Evolutionary conservation across 2,113 vertebrate genomes (phyloP), one percentile per base, ranked within the genome.

Genomic region (Trichomycterus rosablanca): DNA sequence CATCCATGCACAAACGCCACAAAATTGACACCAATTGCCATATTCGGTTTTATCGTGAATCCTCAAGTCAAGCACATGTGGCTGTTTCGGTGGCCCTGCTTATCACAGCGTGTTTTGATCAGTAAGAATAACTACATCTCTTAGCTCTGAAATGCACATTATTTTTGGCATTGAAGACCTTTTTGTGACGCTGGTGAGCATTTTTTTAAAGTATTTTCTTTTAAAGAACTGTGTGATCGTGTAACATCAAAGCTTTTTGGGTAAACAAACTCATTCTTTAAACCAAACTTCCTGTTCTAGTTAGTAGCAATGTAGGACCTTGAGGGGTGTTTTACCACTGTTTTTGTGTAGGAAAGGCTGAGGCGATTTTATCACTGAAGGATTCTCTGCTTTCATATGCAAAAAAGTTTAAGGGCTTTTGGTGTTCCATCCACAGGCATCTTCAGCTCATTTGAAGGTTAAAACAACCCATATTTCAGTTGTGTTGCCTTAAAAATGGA

Each of bases 381-480:
- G 63, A 78, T 66, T 67, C 66, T 74, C 70, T 74, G 59, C 83
- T 84, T 73, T 66, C 62, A 69, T 86, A 87, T 87, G 84, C 84
- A 85, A 86, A 84, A 79, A 35, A 19, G n/a, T 19, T 83, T 78
- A 86, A 86, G 85, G 85, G 83, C 85, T 87, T 86, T 84, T 78
- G 79, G 79, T 81, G 76, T 88, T 93, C 91, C 92, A 93, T 95
- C 92, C 93, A 95, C 92, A 93, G 90, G 86, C 84, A 83, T 79
- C 82, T 66, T 53, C 74, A 82, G 76, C 81, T 80, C 77, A 44
- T 30, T 60, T 22, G 60, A 85, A 83, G 80, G 79, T 78, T 61
- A 72, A 53, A 44, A 15, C 71, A 64, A 78, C 74, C 78, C 78
- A 73, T 43, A 74, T 89, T 91, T 92, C 88, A 90, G 89, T 95